Conservation (phyloP, 2,113 vertebrate species). For the Sinocyclocheilus maitianheensis region DNA sequence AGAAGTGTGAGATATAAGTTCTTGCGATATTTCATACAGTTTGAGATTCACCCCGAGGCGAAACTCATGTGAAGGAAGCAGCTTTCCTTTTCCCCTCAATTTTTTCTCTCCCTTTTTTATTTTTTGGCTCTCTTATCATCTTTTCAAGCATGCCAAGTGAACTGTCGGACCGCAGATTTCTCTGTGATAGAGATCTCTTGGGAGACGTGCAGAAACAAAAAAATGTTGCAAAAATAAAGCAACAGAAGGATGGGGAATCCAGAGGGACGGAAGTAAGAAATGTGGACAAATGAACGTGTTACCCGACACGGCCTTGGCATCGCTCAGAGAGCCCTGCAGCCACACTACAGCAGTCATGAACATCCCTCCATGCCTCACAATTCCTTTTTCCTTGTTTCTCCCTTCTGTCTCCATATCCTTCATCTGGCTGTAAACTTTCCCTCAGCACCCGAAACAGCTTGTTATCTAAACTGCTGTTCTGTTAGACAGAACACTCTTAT, state of each 20-base stretch:
- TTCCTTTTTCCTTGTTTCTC: not conserved
- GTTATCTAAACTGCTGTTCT: constrained; percentile 32
- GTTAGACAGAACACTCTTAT: not conserved
- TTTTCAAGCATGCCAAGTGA: constrained; percentile 70
- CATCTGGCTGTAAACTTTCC: constrained; percentile 36
- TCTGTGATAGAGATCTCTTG: constrained; percentile 69
- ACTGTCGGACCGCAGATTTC: constrained; percentile 68
- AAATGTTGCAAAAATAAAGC: constrained; percentile 65
- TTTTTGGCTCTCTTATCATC: constrained; percentile 46
- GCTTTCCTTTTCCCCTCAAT: constrained; percentile 11
- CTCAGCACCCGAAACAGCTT: constrained; percentile 8
- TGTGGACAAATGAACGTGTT: constrained; percentile 75
- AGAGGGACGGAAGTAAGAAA: constrained; percentile 64
- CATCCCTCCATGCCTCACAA: constrained; percentile 34
- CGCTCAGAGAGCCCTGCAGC: constrained; percentile 54
- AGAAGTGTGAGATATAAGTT: constrained; percentile 4
- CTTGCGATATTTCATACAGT: constrained; percentile 27
- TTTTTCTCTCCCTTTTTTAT: constrained; percentile 47
- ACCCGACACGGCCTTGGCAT: constrained; percentile 63
- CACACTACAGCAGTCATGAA: constrained; percentile 52
- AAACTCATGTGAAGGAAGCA: constrained; percentile 23
- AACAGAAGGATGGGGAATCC: constrained; percentile 68
- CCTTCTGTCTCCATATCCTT: constrained; percentile 30
- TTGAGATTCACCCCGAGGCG: constrained; percentile 13
- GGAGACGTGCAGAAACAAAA: constrained; percentile 60